These are phyloP conservation scores for Eulacestoma nigropectus DNA, from an alignment of 2,113 vertebrate species.

Conservation along the genomic window DNA sequence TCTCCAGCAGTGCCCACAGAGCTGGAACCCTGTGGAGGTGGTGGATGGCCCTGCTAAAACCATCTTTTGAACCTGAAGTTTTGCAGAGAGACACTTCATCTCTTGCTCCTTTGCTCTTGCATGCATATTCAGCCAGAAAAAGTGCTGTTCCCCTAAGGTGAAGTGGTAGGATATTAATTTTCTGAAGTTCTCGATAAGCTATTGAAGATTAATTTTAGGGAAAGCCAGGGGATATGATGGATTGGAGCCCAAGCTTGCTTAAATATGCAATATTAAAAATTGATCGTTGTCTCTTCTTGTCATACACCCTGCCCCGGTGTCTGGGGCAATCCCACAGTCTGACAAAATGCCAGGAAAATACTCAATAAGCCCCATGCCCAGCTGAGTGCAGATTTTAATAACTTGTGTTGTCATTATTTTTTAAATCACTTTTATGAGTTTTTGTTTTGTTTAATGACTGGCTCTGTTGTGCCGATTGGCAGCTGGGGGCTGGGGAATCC, in stretches of 20 bases:
- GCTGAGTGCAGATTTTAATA: constrained; percentile 38
- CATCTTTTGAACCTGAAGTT: not conserved
- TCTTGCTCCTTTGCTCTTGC: not conserved
- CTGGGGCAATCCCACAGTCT: constrained; percentile 48
- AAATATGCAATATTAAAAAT: constrained; percentile 71
- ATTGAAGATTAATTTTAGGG: constrained; percentile 63
- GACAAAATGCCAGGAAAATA: constrained; percentile 16
- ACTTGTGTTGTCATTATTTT: constrained; percentile 30
- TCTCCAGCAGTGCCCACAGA: not conserved
- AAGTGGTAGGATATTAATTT: constrained; percentile 48
- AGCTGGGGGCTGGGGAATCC: not conserved
- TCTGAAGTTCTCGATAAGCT: constrained; percentile 51
- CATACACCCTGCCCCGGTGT: constrained; percentile 11
- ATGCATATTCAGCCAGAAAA: not conserved
- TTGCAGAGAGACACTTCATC: not conserved
- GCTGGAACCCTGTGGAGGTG: not conserved
- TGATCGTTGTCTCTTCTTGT: constrained; percentile 61
- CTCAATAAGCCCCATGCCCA: not conserved
- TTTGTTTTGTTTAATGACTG: constrained; percentile 26
- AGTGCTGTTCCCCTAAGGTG: constrained; percentile 4
- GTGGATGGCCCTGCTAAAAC: not conserved
- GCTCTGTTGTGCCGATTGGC: not conserved
- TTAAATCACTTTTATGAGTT: constrained; percentile 34
- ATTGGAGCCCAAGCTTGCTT: constrained; percentile 43
- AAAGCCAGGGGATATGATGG: constrained; percentile 46